Evolutionary conservation across 2,113 vertebrate species (phyloP), one percentile per base, ranked within the genome.

Genomic region (Arenaria interpres): DNA sequence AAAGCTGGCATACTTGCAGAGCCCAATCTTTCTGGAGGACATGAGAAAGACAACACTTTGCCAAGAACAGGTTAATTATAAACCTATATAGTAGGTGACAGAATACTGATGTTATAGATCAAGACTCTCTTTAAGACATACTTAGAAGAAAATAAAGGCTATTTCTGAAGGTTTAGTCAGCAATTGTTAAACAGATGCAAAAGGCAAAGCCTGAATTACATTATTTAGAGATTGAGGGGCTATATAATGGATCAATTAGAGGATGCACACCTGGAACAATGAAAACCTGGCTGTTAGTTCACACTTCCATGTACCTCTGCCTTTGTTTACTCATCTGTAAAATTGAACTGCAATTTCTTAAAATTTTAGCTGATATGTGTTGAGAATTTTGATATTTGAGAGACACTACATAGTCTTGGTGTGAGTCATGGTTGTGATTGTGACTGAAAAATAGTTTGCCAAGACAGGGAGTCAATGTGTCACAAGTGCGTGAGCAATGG

Each of bases 321-420:
- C 71, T 72, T 71, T 27, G 27, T 28, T 68, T 28, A 41, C n/a
- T 72, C 32, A 63, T 28, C 43, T 37, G 18, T 64, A 86, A 86
- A 85, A 46, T 2, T 7, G 21, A 77, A 51, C 25, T 69, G 45
- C 17, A 25, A 66, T 57, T 90, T 77, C 62, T 63, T 76, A 57
- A 57, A 35, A 6, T 46, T n/a, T 68, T 30, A 28, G 13, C 27
- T 16, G 10, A 33, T 22, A 28, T 0, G 0, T 50, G 23, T 37
- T 39, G 23, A 82, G 64, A 46, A 74, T 48, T 56, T 57, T 75
- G 25, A 7, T 72, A 63, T 32, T 39, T 48, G 41, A 72, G 43
- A 78, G 62, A 6, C 21, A 28, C 19, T 22, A 9, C 1, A 0
- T 9, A 16, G 32, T 15, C 45, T 25, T 1, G 1, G 7, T 2